Evolutionary conservation across 2,888 invertebrate species (phyloP).

Genomic region (Galerucella calmariensis): DNA sequence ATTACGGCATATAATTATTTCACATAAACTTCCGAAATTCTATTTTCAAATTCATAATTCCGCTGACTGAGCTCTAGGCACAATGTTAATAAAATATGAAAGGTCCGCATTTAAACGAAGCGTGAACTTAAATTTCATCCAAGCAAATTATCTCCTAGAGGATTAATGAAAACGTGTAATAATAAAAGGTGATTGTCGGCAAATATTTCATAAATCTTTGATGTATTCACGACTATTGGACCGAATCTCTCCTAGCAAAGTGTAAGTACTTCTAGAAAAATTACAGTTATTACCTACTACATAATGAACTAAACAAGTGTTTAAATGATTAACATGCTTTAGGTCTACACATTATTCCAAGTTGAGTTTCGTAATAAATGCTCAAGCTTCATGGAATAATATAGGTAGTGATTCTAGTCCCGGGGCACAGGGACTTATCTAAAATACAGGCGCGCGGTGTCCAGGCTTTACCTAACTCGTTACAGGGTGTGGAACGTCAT

Average conservation of each 20-base stretch:
- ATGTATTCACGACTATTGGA: constrained; percentile 9
- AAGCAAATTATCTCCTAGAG: constrained; percentile 1
- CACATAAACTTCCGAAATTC: too few relatives aligned
- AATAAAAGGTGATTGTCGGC: constrained; percentile 14
- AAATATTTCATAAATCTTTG: constrained; percentile 14
- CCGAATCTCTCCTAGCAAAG: constrained; percentile 7
- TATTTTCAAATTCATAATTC: too few relatives aligned
- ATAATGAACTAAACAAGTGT: constrained; percentile 5
- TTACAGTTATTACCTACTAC: constrained; percentile 6
- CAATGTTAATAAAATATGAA: not conserved
- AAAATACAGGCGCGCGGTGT: too few relatives aligned
- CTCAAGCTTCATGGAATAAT: too few relatives aligned
- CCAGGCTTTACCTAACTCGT: too few relatives aligned
- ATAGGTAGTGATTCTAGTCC: too few relatives aligned
- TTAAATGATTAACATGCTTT: not conserved
- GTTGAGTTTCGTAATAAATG: too few relatives aligned
- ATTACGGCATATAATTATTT: too few relatives aligned
- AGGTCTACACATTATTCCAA: not conserved
- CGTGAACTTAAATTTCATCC: not conserved
- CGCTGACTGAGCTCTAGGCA: too few relatives aligned
- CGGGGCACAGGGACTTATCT: too few relatives aligned
- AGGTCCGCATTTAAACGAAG: not conserved
- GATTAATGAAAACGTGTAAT: constrained; percentile 3
- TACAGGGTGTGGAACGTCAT: too few relatives aligned
- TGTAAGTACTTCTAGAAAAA: constrained; percentile 7